Evolutionary conservation across 2,797 vertebrate genomes (phyloP).

Genomic region (Dicrostonyx torquatus): DNA sequence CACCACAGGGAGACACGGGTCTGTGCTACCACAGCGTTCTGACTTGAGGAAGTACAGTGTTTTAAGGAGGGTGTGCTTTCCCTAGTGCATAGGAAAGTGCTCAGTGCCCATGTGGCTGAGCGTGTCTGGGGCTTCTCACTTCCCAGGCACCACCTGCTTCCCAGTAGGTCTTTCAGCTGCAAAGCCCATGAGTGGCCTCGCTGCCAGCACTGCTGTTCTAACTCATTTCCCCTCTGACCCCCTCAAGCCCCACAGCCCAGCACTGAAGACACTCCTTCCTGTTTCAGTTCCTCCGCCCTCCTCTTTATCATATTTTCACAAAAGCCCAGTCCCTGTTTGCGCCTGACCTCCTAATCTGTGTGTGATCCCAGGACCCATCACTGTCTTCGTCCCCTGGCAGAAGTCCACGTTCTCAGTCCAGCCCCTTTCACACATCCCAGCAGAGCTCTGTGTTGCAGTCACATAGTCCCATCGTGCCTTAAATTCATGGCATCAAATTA

Average conservation of each 20-base stretch:
- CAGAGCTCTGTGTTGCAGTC: background rate
- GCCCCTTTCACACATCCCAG: background rate
- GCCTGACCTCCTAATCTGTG: background rate
- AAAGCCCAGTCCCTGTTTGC: background rate
- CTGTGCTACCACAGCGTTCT: background rate
- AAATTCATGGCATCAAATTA: background rate
- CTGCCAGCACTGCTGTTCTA: background rate
- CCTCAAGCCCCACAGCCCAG: background rate
- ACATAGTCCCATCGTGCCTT: background rate
- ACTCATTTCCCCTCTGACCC: background rate
- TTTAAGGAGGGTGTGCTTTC: background rate
- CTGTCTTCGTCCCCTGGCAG: background rate
- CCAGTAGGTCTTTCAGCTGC: background rate
- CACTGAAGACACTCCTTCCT: background rate
- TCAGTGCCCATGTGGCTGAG: background rate
- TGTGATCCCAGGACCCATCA: too few species aligned
- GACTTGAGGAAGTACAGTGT: background rate
- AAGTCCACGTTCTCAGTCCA: background rate
- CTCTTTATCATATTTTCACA: background rate
- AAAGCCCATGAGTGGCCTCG: background rate
- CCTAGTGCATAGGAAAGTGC: too few species aligned
- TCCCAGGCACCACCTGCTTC: background rate
- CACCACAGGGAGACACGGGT: accelerated
- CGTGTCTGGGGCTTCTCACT: background rate
- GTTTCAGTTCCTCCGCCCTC: background rate